phyloP scores from a whole-genome alignment of 2,113 vertebrate genomes.

The Pachycephala philippinensis region DNA sequence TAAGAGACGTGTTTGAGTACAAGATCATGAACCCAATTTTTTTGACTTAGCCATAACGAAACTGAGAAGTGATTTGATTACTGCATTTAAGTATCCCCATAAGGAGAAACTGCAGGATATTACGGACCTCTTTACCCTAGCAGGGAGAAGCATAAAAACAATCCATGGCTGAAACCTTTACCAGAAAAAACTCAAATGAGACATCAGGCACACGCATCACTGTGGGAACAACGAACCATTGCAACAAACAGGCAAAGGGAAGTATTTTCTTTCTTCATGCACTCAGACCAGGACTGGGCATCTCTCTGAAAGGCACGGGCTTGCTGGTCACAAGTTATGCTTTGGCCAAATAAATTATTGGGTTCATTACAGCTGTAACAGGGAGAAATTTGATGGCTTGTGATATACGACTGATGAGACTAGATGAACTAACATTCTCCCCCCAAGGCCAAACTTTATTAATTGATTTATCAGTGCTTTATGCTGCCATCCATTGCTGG shows the following conservation, averaged over 20 bases:
- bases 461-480: conserved; percentile 1
- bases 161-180: neutral
- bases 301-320: neutral
- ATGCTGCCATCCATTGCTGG: neutral
- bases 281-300: neutral
- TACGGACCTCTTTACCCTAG: neutral
- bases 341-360: neutral
- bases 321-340: neutral
- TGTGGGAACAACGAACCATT: fast-evolving
- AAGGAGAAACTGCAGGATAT: neutral
- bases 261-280: neutral
- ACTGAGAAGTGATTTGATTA: neutral
- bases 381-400: neutral
- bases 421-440: neutral
- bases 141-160: neutral
- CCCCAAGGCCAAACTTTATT: neutral
- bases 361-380: neutral
- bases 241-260: neutral
- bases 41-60: neutral
- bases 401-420: neutral
- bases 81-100: neutral
- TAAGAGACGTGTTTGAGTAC: neutral
- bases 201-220: neutral
- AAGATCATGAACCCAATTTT: neutral
- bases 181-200: neutral